Evolutionary conservation across 2,888 invertebrate genomes (phyloP), one percentile per base, ranked within the genome.

Genomic region (Gasteruption jaculator): DNA sequence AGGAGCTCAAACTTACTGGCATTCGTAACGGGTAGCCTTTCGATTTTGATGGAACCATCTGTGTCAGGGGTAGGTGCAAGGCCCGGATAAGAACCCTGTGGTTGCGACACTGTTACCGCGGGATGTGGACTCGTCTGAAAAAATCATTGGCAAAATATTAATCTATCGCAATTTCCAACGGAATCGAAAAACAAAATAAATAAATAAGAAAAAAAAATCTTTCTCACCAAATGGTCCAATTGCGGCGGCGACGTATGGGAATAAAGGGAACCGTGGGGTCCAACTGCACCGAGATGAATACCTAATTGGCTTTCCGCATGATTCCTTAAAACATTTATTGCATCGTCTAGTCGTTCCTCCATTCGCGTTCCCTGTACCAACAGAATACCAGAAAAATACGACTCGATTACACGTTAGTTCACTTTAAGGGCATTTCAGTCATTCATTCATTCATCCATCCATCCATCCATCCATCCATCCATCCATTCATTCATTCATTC

Each of bases 321-420:
- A 73, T 92, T 93, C 63, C 93, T 82, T 56, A 95, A 76, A 42
- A 95, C 93, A 72, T 93, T 92, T 63, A 95, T 91, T 50, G 94
- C 95, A 75, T 94, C 94, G 70, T 94, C 94, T 64, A 95, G 74
- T 49, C 92, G 79, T 73, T 94, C 94, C 73, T 94, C 95, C 91
- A 94, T 92, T 45, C 91, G 82, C 58, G 89, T 87, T 55, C 91
- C 91, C 85, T 90, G 68, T 57, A 71, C 60, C 60, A 65, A 68
- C 63, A 68, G 60, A 67, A 67, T 60, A 65, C 58, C 56, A 49
- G 45, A 55, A n/a, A 54, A 48, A 50, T 56, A 29, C 53, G 53
- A 60, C 63, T 57, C 63, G 61, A 65, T 64, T 64, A 65, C 65
- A 59, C 56, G 53, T 48, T 41, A 39, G 49, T 38, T 52, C 49